Conservation (phyloP, 1,140 invertebrate species). For the Ceratitis capitata region DNA sequence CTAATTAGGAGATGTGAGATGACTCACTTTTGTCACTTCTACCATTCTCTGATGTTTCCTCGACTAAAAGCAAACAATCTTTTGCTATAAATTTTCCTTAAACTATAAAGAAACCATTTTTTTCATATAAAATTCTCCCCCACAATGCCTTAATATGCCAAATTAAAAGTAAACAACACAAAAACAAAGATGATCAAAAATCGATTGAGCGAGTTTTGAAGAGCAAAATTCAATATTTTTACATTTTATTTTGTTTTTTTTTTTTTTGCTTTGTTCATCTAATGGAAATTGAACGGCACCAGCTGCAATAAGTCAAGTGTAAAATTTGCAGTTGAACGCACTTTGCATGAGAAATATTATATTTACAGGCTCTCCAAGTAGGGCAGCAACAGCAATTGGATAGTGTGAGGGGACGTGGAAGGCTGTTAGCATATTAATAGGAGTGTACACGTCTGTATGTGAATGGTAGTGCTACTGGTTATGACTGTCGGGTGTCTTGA, state of each 20-base stretch:
- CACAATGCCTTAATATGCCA: background rate
- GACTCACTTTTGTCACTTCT: no score
- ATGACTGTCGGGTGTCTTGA: background rate
- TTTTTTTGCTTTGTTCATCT: background rate
- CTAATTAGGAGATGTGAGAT: no score
- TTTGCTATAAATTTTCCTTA: no score
- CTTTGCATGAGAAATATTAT: background rate
- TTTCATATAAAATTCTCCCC: no score
- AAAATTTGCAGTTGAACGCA: slow-evolving; percentile 12
- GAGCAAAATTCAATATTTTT: background rate
- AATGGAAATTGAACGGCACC: background rate
- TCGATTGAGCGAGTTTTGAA: background rate
- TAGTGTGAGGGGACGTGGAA: no score
- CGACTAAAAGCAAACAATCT: no score
- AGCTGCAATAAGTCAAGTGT: background rate
- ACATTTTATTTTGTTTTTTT: no score
- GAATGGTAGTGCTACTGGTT: background rate
- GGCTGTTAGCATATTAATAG: background rate
- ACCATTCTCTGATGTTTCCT: no score
- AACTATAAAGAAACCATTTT: no score
- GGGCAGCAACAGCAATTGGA: background rate
- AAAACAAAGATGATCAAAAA: no score
- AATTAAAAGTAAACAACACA: background rate
- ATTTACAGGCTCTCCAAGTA: background rate
- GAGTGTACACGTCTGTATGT: background rate